Conservation (phyloP, 2,113 vertebrate genomes). For the Aldabrachelys gigantea region DNA sequence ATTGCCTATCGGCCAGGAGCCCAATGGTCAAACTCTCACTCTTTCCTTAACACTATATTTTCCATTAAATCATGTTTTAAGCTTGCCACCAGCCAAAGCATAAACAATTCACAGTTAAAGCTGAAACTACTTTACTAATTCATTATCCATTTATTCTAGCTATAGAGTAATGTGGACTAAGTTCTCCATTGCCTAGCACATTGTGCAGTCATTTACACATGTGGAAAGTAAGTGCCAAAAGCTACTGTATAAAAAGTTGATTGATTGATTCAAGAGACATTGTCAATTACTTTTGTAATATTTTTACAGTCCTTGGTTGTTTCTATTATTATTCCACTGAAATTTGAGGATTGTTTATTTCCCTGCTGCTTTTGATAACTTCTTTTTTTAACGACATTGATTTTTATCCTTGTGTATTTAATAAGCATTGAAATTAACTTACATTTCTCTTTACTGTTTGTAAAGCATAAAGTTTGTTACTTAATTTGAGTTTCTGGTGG, state of each 20-base stretch:
- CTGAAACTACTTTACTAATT: neutral
- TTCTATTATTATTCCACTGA: neutral
- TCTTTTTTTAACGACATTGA: neutral
- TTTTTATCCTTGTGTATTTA: neutral
- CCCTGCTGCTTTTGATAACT: neutral
- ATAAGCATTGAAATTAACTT: neutral
- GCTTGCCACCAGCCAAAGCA: neutral
- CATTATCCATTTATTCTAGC: neutral
- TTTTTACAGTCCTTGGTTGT: neutral
- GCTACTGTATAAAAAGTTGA: neutral
- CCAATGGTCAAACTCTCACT: neutral
- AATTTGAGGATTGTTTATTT: neutral
- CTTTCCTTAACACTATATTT: neutral
- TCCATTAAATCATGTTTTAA: neutral
- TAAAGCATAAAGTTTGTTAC: neutral
- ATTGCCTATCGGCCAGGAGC: neutral
- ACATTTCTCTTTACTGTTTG: neutral
- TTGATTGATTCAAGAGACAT: neutral
- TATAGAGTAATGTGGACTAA: neutral
- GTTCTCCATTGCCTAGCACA: too few relatives aligned
- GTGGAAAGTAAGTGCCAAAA: neutral
- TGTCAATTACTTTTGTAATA: neutral
- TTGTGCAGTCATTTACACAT: neutral
- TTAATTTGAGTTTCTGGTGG: neutral
- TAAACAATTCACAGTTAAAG: neutral